Conservation (phyloP, 2,888 invertebrate genomes). For the Barypeithes pellucidus region DNA sequence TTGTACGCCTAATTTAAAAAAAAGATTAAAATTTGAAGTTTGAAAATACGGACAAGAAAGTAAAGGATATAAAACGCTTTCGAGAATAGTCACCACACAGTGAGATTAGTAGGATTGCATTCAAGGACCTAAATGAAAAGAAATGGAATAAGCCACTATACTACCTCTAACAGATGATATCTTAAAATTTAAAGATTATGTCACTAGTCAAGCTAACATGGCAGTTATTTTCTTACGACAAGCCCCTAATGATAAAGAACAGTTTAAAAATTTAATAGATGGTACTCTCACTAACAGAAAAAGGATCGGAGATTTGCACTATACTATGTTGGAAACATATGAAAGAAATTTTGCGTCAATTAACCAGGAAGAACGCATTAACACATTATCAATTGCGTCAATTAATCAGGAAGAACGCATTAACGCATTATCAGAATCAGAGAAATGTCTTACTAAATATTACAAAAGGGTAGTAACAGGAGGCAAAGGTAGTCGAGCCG, state of each 20-base stretch:
- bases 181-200: conserved; percentile 56
- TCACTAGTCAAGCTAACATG: conserved; percentile 50
- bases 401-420: conserved; percentile 42
- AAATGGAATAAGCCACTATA: neutral
- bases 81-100: conserved; percentile 3
- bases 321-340: conserved; percentile 47
- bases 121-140: conserved; percentile 13
- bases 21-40: neutral
- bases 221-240: conserved; percentile 44
- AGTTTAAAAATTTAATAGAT: conserved; percentile 54
- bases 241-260: neutral
- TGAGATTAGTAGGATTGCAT: conserved; percentile 7
- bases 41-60: neutral
- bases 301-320: conserved; percentile 55
- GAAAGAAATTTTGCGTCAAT: conserved; percentile 4
- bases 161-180: conserved; percentile 5
- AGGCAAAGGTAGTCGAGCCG: conserved; percentile 53
- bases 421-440: conserved; percentile 30
- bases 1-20: neutral
- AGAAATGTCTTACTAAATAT: conserved; percentile 40
- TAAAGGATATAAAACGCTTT: conserved; percentile 7
- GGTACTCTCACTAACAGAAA: conserved; percentile 51
- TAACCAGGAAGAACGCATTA: conserved; percentile 48
- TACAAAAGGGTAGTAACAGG: conserved; percentile 52
- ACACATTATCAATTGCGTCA: no score